Conservation (phyloP, 1,140 invertebrate species). For the Drosophila guanche region DNA sequence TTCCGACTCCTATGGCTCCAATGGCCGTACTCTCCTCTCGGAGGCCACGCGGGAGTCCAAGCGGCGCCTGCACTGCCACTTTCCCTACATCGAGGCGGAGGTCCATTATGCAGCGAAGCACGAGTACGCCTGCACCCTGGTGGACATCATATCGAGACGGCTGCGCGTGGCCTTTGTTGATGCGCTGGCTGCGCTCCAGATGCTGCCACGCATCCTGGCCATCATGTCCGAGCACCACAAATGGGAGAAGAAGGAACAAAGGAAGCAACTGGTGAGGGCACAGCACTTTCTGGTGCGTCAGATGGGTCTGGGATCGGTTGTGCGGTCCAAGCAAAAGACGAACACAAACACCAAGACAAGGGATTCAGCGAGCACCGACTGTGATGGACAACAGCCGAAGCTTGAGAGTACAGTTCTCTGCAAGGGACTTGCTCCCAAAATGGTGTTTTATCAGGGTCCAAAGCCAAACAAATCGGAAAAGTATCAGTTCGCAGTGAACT, state of each 20-base stretch:
- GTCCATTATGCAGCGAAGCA: slow-evolving; percentile 43
- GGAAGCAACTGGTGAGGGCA: slow-evolving; percentile 25
- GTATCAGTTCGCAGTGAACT: too few species aligned
- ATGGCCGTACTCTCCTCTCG: slow-evolving; percentile 31
- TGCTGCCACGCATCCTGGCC: slow-evolving; percentile 42
- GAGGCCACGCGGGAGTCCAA: background rate
- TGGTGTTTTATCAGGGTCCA: too few species aligned
- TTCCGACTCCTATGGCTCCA: slow-evolving; percentile 55
- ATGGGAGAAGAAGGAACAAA: slow-evolving; percentile 19
- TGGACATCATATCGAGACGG: slow-evolving; percentile 54
- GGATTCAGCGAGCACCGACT: too few species aligned
- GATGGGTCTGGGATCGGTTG: slow-evolving; percentile 52
- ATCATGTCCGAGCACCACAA: slow-evolving; percentile 35
- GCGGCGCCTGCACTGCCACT: slow-evolving; percentile 41
- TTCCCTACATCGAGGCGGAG: slow-evolving; percentile 63
- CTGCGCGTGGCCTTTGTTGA: slow-evolving; percentile 59
- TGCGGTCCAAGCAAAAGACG: slow-evolving; percentile 11
- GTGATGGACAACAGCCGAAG: too few species aligned
- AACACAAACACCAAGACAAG: slow-evolving; percentile 9
- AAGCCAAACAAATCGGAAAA: too few species aligned
- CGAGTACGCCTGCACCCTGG: slow-evolving; percentile 58
- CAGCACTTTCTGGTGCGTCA: slow-evolving; percentile 41
- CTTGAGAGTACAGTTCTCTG: background rate
- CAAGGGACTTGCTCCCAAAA: too few species aligned
- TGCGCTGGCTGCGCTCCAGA: slow-evolving; percentile 33